Base-by-base conservation (phyloP, 2,888 invertebrate genomes). In the Thereva unica region DNA sequence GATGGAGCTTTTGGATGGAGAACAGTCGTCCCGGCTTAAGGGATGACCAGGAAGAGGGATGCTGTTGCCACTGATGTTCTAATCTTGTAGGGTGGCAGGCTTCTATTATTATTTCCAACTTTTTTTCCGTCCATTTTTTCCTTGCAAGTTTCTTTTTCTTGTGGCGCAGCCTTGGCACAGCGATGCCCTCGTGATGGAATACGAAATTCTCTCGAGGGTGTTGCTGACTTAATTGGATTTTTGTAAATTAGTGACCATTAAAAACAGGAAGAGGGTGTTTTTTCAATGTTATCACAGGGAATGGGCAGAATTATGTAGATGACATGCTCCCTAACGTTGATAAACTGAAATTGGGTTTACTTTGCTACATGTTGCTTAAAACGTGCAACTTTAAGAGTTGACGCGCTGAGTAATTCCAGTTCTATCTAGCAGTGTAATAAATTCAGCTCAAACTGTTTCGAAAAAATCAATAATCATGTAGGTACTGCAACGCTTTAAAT, bases 181-280 rank as follows among this genome's bases (percentile, higher is more conserved):
- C 45, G 49, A 49, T 12, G 45, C 47, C 59, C 42, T 23, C 45
- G 37, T 47, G 45, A 49, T 47, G 45, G 59, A 49, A 59, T 42
- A 37, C 54, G 23, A 42, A 59, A 42, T 50, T 52, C 59, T 52
- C 52, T 37, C 49, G 9, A 23, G 59, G 68, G 59, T 54, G 55
- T 65, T 68, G 61, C 64, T 23, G 55, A 64, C 57, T 69, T 69
- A 69, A 69, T 69, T 69, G 69, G 69, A 67, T 69, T 69, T 69
- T 67, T 69, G 67, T 67, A 69, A 69, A 69, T 69, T 69, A 69
- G 64, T 69, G 69, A 67, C 67, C 67, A 67, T 69, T 67, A 69
- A 64, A 61, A 64, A 64, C 64, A 64, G 67, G 41, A 68, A 64
- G 64, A 54, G 61, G 69, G 61, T 54, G 49, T 52, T 59, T 9